Evolutionary conservation across 2,888 invertebrate genomes (phyloP), one percentile per base, ranked within the genome.

Genomic region (Galerucella nymphaeae): DNA sequence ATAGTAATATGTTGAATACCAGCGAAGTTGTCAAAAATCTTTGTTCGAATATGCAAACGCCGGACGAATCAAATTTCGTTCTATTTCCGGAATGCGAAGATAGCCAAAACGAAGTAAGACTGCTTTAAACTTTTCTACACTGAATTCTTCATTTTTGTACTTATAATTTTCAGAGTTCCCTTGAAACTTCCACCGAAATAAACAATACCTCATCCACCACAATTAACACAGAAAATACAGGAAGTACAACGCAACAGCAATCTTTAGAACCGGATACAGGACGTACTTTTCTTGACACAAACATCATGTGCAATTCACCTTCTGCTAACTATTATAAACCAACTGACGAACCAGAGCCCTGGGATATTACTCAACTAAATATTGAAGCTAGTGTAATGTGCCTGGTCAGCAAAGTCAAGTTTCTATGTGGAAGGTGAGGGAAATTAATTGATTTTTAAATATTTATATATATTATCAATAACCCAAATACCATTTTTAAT

Each of bases 321-420:
- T 93, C 93, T 16, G 93, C 93, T 1, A 93, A 93, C 85, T 93
- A 93, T 83, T 94, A 94, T 83, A 91, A 93, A 75, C 93, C 93
- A 0, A 93, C 92, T 0, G 93, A 94, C 81, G 94, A 94, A 82
- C 94, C 94, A 0, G 95, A 95, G 82, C 95, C 95, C 0, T 93
- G 94, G 90, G 96, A 96, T 84, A 88, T 96, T 73, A 95, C 94
- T 0, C 93, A 95, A 80, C 86, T 96, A 53, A 96, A 96, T 83
- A 94, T 95, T 67, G 95, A 96, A 86, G 96, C 95, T 0, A 94
- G 94, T 82, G 92, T 95, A 8, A 94, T 96, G 91, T 95, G 95
- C 85, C 88, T 96, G 75, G 93, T 94, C 30, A 93, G 94, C 79
- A 95, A 95, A 87, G 92, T 93, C 0, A 94, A 94, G 82, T 93